Evolutionary conservation across 2,888 invertebrate genomes (phyloP).

Genomic region (Pollenia amentaria): DNA sequence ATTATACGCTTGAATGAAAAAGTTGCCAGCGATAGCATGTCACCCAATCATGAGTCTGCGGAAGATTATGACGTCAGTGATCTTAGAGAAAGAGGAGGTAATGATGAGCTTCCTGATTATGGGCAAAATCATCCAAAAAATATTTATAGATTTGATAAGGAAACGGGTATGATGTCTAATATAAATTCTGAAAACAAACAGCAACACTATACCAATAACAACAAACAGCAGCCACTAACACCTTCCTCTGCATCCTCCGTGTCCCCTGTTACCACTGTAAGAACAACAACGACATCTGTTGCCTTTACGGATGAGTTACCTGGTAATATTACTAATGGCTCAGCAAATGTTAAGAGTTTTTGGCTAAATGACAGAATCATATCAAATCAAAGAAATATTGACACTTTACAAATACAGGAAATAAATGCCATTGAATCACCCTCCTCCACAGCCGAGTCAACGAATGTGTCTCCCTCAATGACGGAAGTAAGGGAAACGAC

Average conservation of each 20-base stretch:
- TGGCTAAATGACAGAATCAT: conserved; percentile 73
- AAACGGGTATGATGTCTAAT: conserved; percentile 66
- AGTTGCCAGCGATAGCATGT: conserved; percentile 83
- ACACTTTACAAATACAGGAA: conserved; percentile 69
- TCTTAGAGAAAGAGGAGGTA: conserved; percentile 61
- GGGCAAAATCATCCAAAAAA: conserved; percentile 83
- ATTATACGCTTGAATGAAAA: conserved; percentile 83
- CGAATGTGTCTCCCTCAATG: conserved; percentile 6
- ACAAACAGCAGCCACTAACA: conserved; percentile 6
- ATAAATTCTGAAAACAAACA: conserved; percentile 44
- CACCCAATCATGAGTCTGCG: conserved; percentile 73
- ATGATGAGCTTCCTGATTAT: conserved; percentile 78
- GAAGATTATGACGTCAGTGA: conserved; percentile 55
- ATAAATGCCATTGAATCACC: conserved; percentile 51
- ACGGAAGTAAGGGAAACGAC: conserved; percentile 40
- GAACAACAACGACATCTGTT: background rate
- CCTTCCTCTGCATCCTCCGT: background rate
- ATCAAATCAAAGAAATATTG: conserved; percentile 66
- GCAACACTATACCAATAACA: background rate
- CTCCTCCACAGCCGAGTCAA: background rate
- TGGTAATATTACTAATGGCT: conserved; percentile 61
- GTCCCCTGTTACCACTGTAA: background rate
- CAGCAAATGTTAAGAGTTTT: conserved; percentile 73
- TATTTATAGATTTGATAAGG: conserved; percentile 77
- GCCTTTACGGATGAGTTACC: conserved; percentile 8